Conservation (phyloP, 1,140 invertebrate species). For the Lithobius niger region DNA sequence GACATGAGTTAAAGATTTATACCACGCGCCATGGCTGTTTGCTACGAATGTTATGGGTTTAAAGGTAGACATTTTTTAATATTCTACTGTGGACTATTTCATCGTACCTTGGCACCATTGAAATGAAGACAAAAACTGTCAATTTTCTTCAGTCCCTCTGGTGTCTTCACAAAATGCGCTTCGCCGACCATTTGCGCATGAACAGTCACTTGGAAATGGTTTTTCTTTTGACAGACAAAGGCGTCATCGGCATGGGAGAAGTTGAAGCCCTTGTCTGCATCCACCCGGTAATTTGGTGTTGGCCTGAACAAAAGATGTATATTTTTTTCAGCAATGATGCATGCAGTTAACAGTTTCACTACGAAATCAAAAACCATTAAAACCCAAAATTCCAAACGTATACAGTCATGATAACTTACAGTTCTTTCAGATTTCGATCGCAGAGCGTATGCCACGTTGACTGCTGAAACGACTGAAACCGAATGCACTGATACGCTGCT, state of each 20-base stretch:
- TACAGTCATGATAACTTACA: constrained; percentile 42
- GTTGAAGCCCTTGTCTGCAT: constrained; percentile 96
- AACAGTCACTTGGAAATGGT: constrained; percentile 97
- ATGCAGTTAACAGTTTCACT: neutral
- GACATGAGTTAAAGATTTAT: no score
- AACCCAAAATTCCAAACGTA: neutral
- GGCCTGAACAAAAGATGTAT: constrained; percentile 39
- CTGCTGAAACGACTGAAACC: constrained; percentile 75
- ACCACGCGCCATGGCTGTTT: no score
- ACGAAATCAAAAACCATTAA: neutral
- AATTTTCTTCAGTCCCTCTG: constrained; percentile 77
- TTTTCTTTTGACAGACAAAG: constrained; percentile 99
- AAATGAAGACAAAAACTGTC: constrained; percentile 88
- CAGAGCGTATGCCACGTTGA: constrained; percentile 65
- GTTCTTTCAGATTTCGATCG: constrained; percentile 73
- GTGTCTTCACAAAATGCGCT: constrained; percentile 79
- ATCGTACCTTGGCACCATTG: constrained; percentile 80
- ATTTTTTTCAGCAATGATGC: neutral
- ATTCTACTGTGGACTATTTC: neutral
- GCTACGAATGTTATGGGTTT: no score
- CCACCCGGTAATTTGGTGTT: constrained; percentile 75
- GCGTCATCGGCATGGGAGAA: constrained; percentile 93
- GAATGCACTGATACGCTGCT: constrained; percentile 69
- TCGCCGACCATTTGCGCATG: constrained; percentile 73
- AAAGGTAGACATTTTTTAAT: no score